Evolutionary conservation across 2,113 vertebrate species (phyloP).

Genomic region (Rhinopomastus cyanomelas): DNA sequence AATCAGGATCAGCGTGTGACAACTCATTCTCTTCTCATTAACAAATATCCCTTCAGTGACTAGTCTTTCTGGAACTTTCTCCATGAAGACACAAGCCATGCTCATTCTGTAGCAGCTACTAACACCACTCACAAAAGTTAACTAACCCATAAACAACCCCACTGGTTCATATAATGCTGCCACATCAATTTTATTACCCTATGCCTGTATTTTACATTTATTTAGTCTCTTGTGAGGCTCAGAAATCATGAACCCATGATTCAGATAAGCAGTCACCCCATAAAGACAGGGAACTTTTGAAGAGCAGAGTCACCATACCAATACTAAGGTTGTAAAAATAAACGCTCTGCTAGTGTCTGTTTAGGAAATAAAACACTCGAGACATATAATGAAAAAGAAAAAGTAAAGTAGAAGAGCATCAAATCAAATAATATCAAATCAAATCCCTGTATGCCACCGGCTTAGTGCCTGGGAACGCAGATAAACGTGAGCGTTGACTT

Average conservation of each 20-base stretch:
- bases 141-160: background rate
- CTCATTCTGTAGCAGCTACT: background rate
- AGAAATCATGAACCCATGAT: background rate
- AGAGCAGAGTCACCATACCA: background rate
- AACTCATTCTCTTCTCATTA: constrained; percentile 4
- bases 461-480: background rate
- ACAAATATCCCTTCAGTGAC: background rate
- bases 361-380: background rate
- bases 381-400: background rate
- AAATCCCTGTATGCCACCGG: background rate
- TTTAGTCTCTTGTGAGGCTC: background rate
- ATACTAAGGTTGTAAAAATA: background rate
- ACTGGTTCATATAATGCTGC: background rate
- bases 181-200: background rate
- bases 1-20: background rate
- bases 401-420: background rate
- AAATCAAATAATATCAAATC: background rate
- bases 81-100: background rate
- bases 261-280: background rate
- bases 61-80: background rate
- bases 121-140: background rate
- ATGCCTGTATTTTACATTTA: background rate
- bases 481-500: background rate
- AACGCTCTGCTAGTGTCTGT: background rate
- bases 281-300: background rate